Evolutionary conservation across 2,113 vertebrate species (phyloP).

Genomic region (Conger conger): DNA sequence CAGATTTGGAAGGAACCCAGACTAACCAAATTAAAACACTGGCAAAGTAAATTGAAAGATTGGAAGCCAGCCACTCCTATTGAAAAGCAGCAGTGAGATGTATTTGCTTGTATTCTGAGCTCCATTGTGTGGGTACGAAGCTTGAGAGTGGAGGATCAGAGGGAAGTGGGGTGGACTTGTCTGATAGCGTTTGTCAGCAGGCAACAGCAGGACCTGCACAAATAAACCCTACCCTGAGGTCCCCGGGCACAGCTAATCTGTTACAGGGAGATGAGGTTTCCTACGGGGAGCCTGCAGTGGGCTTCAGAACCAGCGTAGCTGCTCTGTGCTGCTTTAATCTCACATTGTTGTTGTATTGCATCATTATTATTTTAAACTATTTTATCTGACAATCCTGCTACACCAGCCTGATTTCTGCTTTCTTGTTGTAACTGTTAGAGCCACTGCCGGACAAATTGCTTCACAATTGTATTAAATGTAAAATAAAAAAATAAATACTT

Average conservation of each 20-base stretch:
- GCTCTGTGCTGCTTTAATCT: neutral
- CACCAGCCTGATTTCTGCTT: too few relatives aligned
- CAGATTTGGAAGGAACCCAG: neutral
- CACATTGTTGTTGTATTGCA: neutral
- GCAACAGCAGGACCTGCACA: neutral
- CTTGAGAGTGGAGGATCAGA: neutral
- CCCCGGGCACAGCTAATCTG: neutral
- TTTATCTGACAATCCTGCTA: neutral
- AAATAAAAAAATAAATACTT: neutral
- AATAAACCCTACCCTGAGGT: neutral
- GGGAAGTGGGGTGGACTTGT: neutral
- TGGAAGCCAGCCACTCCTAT: neutral
- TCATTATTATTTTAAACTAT: neutral
- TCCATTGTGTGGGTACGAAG: neutral
- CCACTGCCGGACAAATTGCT: neutral
- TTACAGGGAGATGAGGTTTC: neutral
- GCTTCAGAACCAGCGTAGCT: neutral
- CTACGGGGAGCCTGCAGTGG: neutral
- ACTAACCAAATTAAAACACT: neutral
- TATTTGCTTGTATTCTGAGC: neutral
- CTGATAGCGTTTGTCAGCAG: conserved; percentile 19
- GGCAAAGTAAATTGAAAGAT: neutral
- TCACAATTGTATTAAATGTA: neutral
- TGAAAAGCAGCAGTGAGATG: neutral
- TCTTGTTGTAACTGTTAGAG: neutral